Base-by-base conservation (phyloP, 2,113 vertebrate species). In the Phodopus roborovskii region DNA sequence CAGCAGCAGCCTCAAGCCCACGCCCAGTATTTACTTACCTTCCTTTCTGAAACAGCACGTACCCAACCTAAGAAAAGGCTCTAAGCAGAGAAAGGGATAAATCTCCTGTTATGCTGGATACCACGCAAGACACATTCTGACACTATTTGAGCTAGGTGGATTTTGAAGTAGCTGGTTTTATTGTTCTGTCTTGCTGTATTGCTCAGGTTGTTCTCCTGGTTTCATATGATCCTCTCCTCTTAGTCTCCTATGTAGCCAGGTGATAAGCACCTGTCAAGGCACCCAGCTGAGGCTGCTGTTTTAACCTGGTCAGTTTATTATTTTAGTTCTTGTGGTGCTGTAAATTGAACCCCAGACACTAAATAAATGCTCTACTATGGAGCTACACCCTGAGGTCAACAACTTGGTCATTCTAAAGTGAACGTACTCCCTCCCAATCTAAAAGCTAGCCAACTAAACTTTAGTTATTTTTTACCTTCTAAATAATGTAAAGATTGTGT, bases 371-470 rank as follows among this genome's bases (percentile, higher is more conserved):
- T 64, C 56, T 85, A 39, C 13, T 10, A 15, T 6, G 15, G 42
- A 85, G 70, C 39, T 50, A 36, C 22, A 26, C 36, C 56, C 70
- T 71, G 39, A 48, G 30, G 7, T 42, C 30, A 87, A 53, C 85
- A 89, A 93, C 77, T 53, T 50, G 48, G 62, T 88, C 33, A 30
- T 75, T 74, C 79, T 75, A 66, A 84, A 64, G 50, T 45, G 36
- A 56, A 50, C 81, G 62, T 85, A 90, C 26, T 70, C 50, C 79
- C 39, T 68, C 16, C 50, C 62, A 84, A 50, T 84, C 56, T 96
- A 68, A 91, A 94, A 87, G 30, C 73, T 68, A 75, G 60, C 22
- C 58, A 74, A 30, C 53, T 88, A 84, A 90, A 96, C 36, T 48
- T 95, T 5, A 89, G 71, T 73, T 56, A 73, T 24, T 56, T 48